These are phyloP conservation scores for Protomyctophum bolini DNA, from an alignment of 2,113 vertebrate species.

Conservation along the genomic window DNA sequence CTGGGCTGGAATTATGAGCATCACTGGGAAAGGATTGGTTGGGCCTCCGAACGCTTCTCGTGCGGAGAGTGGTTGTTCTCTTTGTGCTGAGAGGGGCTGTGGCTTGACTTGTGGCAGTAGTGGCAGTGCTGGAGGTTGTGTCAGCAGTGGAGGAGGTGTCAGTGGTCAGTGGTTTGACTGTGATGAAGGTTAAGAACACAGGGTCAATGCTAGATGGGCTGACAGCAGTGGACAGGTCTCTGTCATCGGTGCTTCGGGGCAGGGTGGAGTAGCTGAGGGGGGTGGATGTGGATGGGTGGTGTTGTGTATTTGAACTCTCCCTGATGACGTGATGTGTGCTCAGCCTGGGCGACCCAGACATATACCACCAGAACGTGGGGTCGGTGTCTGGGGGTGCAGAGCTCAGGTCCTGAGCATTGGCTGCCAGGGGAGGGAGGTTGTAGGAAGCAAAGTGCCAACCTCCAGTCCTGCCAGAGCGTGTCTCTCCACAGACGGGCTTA, in stretches of 20 bases:
- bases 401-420: conserved; percentile 36
- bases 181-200: conserved; percentile 21
- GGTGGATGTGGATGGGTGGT: conserved; percentile 21
- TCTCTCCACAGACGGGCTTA: conserved; percentile 65
- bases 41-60: conserved; percentile 75
- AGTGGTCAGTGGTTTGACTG: conserved; percentile 15
- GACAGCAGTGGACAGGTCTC: conserved; percentile 7
- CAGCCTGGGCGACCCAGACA: conserved; percentile 41
- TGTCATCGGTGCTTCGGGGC: conserved; percentile 10
- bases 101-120: conserved; percentile 16
- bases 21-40: conserved; percentile 51
- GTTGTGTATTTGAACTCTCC: conserved; percentile 23
- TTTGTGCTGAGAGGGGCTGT: conserved; percentile 54
- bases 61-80: conserved; percentile 74
- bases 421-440: conserved; percentile 60
- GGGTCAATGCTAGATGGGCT: conserved; percentile 10
- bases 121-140: conserved; percentile 8
- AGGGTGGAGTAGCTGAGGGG: conserved; percentile 24
- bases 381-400: conserved; percentile 36
- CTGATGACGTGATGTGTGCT: conserved; percentile 31
- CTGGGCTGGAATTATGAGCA: conserved; percentile 23
- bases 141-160: conserved; percentile 24
- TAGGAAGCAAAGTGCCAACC: conserved; percentile 74
- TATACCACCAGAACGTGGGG: conserved; percentile 55
- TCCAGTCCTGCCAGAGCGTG: conserved; percentile 47